Conservation (phyloP, 2,797 vertebrate genomes). For the Saguinus oedipus region DNA sequence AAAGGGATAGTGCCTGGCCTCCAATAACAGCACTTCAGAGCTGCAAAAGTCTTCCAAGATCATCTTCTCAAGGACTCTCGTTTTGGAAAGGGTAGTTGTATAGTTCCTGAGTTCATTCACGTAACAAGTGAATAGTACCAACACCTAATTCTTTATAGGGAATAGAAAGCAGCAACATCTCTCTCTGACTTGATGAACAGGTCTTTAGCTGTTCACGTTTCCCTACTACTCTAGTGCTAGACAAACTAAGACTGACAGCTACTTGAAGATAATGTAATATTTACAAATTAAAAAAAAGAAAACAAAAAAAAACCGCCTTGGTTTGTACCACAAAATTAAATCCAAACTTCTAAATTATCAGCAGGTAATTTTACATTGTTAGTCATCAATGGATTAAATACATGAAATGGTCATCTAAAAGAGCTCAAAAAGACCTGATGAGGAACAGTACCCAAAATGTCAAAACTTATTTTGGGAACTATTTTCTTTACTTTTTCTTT, state of each 20-base stretch:
- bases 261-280: neutral
- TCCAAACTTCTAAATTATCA: conserved; percentile 8
- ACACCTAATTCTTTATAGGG: neutral
- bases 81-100: neutral
- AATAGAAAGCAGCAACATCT: neutral
- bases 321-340: conserved; percentile 42
- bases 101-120: neutral
- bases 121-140: neutral
- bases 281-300: conserved; percentile 1
- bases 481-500: neutral
- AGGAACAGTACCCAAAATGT: neutral
- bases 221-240: neutral
- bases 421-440: neutral
- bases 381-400: neutral
- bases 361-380: neutral
- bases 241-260: conserved; percentile 1
- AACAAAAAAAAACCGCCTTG: neutral
- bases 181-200: neutral
- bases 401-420: neutral
- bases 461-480: neutral
- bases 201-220: neutral
- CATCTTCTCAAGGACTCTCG: neutral
- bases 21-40: neutral
- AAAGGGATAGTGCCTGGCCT: neutral
- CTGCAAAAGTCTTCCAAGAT: neutral